Conservation (phyloP, 2,888 invertebrate genomes). For the Epinotia nisella region DNA sequence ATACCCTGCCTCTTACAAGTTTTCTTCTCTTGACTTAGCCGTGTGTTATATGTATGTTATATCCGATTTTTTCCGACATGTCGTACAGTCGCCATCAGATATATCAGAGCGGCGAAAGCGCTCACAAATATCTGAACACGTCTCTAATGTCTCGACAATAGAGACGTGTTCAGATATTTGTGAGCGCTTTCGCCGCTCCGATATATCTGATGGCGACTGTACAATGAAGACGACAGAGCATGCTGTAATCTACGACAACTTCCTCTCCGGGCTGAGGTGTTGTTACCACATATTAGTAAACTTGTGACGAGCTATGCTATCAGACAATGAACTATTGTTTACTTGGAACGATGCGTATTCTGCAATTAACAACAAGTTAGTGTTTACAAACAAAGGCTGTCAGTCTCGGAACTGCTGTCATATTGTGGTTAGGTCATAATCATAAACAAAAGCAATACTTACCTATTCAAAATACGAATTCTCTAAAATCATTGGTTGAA, state of each 20-base stretch:
- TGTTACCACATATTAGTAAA: constrained; percentile 72
- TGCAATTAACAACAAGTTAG: constrained; percentile 47
- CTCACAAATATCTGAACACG: too few species aligned
- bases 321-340: constrained; percentile 77
- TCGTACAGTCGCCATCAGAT: too few species aligned
- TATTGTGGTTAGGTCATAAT: neutral
- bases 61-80: neutral
- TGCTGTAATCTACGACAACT: constrained; percentile 52
- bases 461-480: neutral
- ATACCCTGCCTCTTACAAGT: neutral
- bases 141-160: too few species aligned
- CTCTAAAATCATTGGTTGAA: neutral
- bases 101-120: too few species aligned
- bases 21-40: neutral
- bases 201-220: too few species aligned
- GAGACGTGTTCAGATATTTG: too few species aligned
- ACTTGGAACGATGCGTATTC: constrained; percentile 51
- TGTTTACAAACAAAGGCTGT: constrained; percentile 45
- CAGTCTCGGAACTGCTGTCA: neutral
- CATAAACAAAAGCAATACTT: neutral
- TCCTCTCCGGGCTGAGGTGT: constrained; percentile 63
- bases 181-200: too few species aligned
- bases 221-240: neutral
- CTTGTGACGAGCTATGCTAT: constrained; percentile 63
- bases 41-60: neutral